Conservation (phyloP, 2,113 vertebrate genomes). For the Pleuronectes platessa region DNA sequence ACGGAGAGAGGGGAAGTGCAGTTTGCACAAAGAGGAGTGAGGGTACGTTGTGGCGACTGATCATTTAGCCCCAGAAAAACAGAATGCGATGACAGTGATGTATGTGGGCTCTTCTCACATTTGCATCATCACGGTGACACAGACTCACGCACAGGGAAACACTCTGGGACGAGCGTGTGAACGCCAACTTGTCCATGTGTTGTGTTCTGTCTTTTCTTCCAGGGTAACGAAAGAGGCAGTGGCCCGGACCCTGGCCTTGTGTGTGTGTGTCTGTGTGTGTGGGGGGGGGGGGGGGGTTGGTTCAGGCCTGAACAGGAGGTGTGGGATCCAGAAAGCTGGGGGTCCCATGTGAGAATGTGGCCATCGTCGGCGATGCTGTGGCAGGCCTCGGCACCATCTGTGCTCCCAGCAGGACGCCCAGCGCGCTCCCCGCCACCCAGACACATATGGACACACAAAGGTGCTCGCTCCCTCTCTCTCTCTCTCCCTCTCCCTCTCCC, state of each 20-base stretch:
- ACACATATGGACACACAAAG: conserved; percentile 79
- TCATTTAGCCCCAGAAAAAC: conserved; percentile 28
- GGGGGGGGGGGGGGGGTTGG: background rate
- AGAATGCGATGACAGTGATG: conserved; percentile 10
- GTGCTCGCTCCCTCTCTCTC: conserved; percentile 64
- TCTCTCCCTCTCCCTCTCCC: background rate
- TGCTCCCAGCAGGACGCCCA: conserved; percentile 80
- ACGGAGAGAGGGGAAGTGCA: conserved; percentile 16
- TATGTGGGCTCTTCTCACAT: conserved; percentile 22
- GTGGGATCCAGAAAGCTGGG: conserved; percentile 79
- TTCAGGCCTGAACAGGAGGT: conserved; percentile 78
- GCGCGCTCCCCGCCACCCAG: conserved; percentile 68
- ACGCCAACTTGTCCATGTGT: conserved; percentile 62
- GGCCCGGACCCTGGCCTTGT: conserved; percentile 57
- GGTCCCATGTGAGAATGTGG: conserved; percentile 85
- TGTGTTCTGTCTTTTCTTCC: conserved; percentile 56
- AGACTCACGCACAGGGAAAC: conserved; percentile 6
- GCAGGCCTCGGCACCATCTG: conserved; percentile 83
- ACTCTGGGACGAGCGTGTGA: conserved; percentile 41
- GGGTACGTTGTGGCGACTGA: conserved; percentile 15
- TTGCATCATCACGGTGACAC: conserved; percentile 23
- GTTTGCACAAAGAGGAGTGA: conserved; percentile 3
- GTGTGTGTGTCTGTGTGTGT: background rate
- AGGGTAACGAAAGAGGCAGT: conserved; percentile 58
- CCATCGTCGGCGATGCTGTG: conserved; percentile 72